Percentiles rank a stretch among this genome's conserved stretches.
Conservation (phyloP, 2,113 vertebrate genomes). For the Marcusenius ussheri region DNA sequence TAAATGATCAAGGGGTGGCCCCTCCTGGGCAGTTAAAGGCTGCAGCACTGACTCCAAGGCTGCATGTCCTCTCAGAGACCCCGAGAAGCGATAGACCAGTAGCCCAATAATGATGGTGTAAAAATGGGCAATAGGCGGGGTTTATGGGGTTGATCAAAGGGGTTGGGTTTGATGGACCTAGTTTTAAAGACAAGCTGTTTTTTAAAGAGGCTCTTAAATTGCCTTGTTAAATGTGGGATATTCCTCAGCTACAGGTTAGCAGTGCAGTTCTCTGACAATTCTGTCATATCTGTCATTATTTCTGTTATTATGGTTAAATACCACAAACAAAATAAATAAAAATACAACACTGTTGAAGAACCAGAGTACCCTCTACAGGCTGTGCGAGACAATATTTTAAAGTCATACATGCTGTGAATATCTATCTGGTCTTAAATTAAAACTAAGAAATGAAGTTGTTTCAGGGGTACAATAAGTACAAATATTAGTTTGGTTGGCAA, state of each 20-base stretch:
- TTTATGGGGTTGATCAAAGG: conserved; percentile 55
- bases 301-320: neutral
- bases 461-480: neutral
- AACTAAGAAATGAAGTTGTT: neutral
- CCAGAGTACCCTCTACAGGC: neutral
- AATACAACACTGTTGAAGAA: neutral
- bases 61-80: conserved; percentile 45
- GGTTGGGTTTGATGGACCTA: conserved; percentile 44
- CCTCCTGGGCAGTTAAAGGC: conserved; percentile 51
- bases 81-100: conserved; percentile 44
- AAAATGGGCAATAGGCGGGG: conserved; percentile 38
- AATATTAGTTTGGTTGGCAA: neutral
- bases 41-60: conserved; percentile 26
- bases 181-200: conserved; percentile 39
- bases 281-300: neutral
- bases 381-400: neutral
- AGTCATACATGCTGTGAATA: neutral
- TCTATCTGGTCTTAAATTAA: neutral
- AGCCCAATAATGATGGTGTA: conserved; percentile 53
- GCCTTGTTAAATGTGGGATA: conserved; percentile 47
- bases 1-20: conserved; percentile 42
- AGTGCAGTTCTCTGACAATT: conserved; percentile 4
- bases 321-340: neutral
- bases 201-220: conserved; percentile 54
- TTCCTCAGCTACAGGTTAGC: conserved; percentile 32